A percentile compares a stretch with the other conserved stretches of the same genome.
Evolutionary conservation across 2,888 invertebrate species (phyloP).

Genomic region (Ichneumoninae sp.): DNA sequence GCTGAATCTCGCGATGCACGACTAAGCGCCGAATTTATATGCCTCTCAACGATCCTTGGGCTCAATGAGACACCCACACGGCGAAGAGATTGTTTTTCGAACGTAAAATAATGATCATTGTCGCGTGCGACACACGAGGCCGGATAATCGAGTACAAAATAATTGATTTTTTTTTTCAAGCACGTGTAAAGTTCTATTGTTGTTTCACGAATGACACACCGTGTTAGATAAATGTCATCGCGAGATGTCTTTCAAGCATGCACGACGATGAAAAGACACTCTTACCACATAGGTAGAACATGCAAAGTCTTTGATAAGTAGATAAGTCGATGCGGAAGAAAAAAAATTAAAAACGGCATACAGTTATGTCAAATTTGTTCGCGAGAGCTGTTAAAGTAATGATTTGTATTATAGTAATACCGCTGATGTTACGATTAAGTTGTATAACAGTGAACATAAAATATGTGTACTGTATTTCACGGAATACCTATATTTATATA

Average conservation of each 20-base stretch:
- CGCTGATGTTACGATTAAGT: slow-evolving; percentile 63
- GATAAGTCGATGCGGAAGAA: slow-evolving; percentile 49
- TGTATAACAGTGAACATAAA: slow-evolving; percentile 66
- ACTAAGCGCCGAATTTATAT: slow-evolving; percentile 59
- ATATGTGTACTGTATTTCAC: slow-evolving; percentile 63
- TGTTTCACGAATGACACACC: slow-evolving; percentile 57
- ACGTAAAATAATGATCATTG: not conserved
- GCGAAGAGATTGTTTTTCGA: slow-evolving; percentile 21
- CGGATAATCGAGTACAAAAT: slow-evolving; percentile 66
- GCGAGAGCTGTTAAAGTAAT: slow-evolving; percentile 53
- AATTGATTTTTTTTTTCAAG: slow-evolving; percentile 54
- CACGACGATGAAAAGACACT: slow-evolving; percentile 49
- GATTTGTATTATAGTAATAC: slow-evolving; percentile 65
- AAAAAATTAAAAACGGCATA: not conserved
- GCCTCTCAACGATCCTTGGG: slow-evolving; percentile 37
- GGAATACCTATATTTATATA: slow-evolving; percentile 66
- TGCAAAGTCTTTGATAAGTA: slow-evolving; percentile 56
- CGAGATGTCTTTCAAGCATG: slow-evolving; percentile 20
- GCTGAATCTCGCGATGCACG: slow-evolving; percentile 50
- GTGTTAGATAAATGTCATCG: slow-evolving; percentile 36
- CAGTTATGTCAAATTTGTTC: slow-evolving; percentile 18
- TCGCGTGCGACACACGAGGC: slow-evolving; percentile 49
- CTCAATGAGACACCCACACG: slow-evolving; percentile 1
- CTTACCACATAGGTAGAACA: slow-evolving; percentile 57
- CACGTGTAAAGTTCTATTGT: slow-evolving; percentile 64